A percentile compares a stretch with the other conserved stretches of the same genome.
phyloP scores from a whole-genome alignment of 2,113 vertebrate genomes.

The Poicephalus gulielmi region DNA sequence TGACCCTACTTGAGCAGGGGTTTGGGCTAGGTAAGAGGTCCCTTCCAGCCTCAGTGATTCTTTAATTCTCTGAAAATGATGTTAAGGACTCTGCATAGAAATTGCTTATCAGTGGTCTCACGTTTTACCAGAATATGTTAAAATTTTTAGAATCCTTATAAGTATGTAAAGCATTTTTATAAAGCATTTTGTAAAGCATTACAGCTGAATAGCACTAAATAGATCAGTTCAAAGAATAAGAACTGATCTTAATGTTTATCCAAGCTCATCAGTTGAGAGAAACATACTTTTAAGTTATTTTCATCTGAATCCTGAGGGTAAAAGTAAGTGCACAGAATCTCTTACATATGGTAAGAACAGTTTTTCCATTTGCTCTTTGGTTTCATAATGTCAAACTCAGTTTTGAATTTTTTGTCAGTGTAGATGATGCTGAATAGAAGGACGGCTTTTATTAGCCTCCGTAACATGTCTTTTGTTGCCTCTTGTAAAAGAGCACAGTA shows the following conservation, averaged over 20 bases:
- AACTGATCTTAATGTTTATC: constrained; percentile 14
- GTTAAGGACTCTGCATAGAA: background rate
- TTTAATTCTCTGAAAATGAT: background rate
- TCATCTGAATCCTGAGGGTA: background rate
- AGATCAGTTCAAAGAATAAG: background rate
- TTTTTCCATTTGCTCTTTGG: background rate
- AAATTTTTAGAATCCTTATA: background rate
- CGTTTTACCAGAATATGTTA: background rate
- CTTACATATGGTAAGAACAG: background rate
- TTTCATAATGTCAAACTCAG: background rate
- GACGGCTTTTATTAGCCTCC: background rate
- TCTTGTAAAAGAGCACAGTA: background rate
- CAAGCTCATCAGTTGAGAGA: background rate
- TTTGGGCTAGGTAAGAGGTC: background rate
- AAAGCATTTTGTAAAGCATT: background rate
- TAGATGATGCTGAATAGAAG: background rate
- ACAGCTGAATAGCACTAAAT: background rate
- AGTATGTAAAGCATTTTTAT: background rate
- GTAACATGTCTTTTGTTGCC: background rate
- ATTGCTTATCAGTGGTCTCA: background rate
- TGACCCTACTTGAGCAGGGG: background rate
- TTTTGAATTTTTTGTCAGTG: background rate
- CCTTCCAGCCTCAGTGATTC: background rate
- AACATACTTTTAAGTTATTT: background rate
- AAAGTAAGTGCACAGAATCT: background rate